Evolutionary conservation across 2,888 invertebrate species (phyloP), one percentile per base, ranked within the genome.

Genomic region (Bunonema sp.): DNA sequence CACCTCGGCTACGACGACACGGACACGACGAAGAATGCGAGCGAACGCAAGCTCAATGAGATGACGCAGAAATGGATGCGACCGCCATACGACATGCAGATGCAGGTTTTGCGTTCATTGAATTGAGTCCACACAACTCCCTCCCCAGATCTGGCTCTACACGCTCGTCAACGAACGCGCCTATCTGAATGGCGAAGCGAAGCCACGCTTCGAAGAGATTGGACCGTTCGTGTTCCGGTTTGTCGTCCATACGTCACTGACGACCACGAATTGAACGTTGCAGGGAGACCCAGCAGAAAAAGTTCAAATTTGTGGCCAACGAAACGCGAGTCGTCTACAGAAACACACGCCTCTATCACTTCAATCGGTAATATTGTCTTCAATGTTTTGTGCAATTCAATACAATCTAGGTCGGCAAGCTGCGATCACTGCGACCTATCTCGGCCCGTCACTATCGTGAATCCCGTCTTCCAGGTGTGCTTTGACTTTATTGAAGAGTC

Each of bases 401-500:
- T n/a, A n/a, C n/a, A n/a, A n/a, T 43, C 41, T 3, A 36, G 45
- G 5, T 62, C 61, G 1, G n/a, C n/a, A n/a, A n/a, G n/a, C n/a
- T 65, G 65, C 28, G 3, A 43, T 1, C 38, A 37, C 2, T 65
- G 65, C 45, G 15, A 24, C 20, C 46, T 66, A 18, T 36, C 42
- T 10, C 45, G 44, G 18, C 49, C 44, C 34, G 53, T 65, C 31
- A 52, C 50, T 20, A 53, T 65, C 12, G 65, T 65, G 15, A 65
- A 57, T 30, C 37, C 64, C 10, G 43, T 66, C 8, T 62, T 62
- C 46, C 65, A 62, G 51, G 60, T 59, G 7, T 7, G 28, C n/a
- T n/a, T n/a, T n/a, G n/a, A n/a, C n/a, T n/a, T n/a, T n/a, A n/a
- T n/a, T n/a, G n/a, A n/a, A n/a, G n/a, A n/a, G n/a, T n/a, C n/a